Evolutionary conservation across 2,113 vertebrate species (phyloP).

Genomic region (Ailuropoda melanoleuca): DNA sequence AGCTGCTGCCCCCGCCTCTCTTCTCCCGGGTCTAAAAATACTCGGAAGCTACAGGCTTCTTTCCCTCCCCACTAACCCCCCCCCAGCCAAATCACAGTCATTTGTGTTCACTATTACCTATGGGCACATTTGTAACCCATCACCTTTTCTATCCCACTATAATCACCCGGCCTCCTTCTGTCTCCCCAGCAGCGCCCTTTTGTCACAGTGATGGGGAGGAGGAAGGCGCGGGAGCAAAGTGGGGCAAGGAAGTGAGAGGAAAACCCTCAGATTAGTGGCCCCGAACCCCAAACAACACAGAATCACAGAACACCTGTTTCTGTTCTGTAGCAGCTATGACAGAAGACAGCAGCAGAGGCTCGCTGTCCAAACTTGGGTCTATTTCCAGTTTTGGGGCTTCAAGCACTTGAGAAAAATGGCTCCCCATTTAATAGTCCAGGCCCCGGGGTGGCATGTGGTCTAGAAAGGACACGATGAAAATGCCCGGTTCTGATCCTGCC

Average conservation of each 20-base stretch:
- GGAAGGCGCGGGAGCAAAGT: background rate
- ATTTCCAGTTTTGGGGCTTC: background rate
- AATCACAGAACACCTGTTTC: background rate
- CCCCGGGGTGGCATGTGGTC: fast-evolving
- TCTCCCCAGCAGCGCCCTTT: background rate
- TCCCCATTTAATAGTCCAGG: background rate
- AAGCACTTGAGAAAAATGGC: background rate
- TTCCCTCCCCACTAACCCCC: fast-evolving
- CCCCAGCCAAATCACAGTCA: background rate
- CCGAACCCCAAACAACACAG: background rate
- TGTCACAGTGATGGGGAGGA: background rate
- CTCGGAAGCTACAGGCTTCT: background rate
- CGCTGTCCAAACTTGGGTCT: background rate
- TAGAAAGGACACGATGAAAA: background rate
- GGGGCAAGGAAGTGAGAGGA: background rate
- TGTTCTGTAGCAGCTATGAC: background rate
- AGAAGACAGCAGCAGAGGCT: background rate
- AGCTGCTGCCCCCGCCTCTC: background rate
- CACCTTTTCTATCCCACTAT: background rate
- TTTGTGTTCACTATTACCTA: background rate
- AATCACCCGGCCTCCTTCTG: background rate
- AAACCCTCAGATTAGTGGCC: background rate
- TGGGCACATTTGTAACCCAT: background rate
- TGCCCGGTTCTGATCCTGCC: background rate
- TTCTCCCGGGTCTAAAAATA: background rate